Evolutionary conservation across 1,140 invertebrate species (phyloP), one percentile per base, ranked within the genome.

Genomic region (Vanessa atalanta): DNA sequence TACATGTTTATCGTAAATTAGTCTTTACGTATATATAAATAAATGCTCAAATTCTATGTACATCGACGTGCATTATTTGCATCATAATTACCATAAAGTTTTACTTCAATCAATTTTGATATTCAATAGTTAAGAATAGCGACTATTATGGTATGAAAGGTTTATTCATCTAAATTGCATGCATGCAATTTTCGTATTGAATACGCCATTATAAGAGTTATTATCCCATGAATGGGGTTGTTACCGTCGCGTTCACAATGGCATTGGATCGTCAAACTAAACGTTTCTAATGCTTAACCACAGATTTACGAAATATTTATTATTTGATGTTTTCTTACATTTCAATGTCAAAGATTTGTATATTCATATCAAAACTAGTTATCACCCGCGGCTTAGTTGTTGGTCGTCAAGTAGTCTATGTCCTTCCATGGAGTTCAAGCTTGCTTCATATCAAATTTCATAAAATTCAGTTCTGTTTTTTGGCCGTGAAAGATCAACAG

Each of bases 31-130:
- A 13, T 8, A 68, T 13, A 9, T 13, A 12, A 37, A 57, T 57
- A 57, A 47, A 37, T n/a, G 12, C n/a, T 61, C 1, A 37, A 37
- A 37, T 61, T 61, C 37, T 47, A 60, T 47, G 12, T 15, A 57
- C 11, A 15, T 37, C 4, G 11, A 23, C 4, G 65, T 64, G 31
- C 20, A 64, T 48, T 65, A 65, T 57, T 57, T 57, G 53, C 65
- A 68, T 68, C 51, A 50, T 70, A 63, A 51, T 70, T 70, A 20
- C 26, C 53, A 23, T 57, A 63, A 51, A 50, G 37, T 9, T 37
- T 68, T 43, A 43, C 31, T 57, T 68, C 26, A 61, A 71, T 71
- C 47, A 61, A 71, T 71, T 71, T 50, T 64, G 48, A 13, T 43
- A 51, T 64, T 64, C 60, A 63, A 63, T 63, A 47, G 68, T 23